phyloP scores from a whole-genome alignment of 2,888 invertebrate species.

The Cinara cedri region DNA sequence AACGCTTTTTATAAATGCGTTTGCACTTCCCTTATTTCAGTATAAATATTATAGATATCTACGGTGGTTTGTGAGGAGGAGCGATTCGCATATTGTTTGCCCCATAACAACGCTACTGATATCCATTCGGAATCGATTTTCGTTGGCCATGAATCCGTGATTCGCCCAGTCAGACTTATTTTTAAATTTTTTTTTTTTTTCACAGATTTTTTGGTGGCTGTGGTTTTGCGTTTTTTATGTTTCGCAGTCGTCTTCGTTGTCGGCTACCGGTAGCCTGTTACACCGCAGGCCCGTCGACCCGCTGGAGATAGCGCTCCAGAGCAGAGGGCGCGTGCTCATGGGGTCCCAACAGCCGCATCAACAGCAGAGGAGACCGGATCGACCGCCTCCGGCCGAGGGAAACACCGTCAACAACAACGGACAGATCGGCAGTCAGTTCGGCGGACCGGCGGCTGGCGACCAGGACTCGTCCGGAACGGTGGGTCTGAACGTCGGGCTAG shows the following conservation, averaged over 20 bases:
- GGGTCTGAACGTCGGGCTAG: conserved; percentile 33
- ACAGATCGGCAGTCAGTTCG: neutral
- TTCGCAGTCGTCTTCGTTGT: neutral
- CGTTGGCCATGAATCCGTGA: too few species aligned
- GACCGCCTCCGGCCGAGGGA: too few species aligned
- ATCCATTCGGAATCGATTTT: too few species aligned
- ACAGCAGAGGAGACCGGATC: too few species aligned
- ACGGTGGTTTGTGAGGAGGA: too few species aligned
- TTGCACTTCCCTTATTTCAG: too few species aligned
- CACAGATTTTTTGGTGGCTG: conserved; percentile 16
- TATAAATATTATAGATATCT: too few species aligned
- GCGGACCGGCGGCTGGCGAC: neutral
- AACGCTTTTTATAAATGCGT: too few species aligned
- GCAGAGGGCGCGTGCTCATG: neutral
- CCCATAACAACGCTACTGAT: too few species aligned
- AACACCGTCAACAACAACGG: neutral
- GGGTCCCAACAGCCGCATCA: neutral
- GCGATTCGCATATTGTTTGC: too few species aligned
- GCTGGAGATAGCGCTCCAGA: neutral
- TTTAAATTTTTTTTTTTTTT: conserved; percentile 9
- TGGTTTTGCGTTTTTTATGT: neutral
- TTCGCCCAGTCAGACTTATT: too few species aligned
- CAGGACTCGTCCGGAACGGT: conserved; percentile 30
- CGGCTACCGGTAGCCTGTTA: neutral
- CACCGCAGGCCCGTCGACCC: conserved; percentile 6